Percentiles rank a stretch among this genome's conserved stretches.
Conservation (phyloP, 2,797 vertebrate genomes). For the Borostomias antarcticus region DNA sequence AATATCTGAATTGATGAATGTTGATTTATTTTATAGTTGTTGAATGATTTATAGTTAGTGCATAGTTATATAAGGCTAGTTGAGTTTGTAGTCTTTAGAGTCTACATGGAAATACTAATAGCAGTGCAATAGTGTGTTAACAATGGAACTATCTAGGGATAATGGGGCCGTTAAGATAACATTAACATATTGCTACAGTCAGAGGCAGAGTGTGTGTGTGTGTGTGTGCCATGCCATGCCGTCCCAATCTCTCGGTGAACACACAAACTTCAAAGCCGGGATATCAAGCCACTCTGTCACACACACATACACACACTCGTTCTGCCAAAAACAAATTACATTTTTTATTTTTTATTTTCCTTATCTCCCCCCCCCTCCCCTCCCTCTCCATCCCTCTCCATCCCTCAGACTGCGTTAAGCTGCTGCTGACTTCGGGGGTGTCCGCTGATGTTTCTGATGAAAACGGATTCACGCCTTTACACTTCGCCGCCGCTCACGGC, state of each 20-base stretch:
- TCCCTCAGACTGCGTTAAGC: slow-evolving; percentile 88
- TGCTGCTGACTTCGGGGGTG: slow-evolving; percentile 91
- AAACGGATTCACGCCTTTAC: slow-evolving; percentile 92
- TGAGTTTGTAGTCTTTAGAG: too few species aligned
- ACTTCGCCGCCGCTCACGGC: slow-evolving; percentile 87
- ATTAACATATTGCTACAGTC: too few species aligned
- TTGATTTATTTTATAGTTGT: background rate
- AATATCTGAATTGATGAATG: background rate
- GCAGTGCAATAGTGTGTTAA: too few species aligned
- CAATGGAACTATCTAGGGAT: too few species aligned
- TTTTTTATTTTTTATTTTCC: background rate
- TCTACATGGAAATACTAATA: too few species aligned
- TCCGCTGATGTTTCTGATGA: slow-evolving; percentile 85
- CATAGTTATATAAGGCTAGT: too few species aligned
- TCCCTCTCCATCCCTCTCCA: background rate
- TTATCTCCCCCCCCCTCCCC: background rate
- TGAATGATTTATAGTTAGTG: too few species aligned
- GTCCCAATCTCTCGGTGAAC: slow-evolving; percentile 3
- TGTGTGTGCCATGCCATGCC: too few species aligned
- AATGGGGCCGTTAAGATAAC: too few species aligned
- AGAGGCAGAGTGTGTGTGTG: too few species aligned
- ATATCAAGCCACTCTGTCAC: slow-evolving; percentile 36
- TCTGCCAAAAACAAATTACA: too few species aligned
- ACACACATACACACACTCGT: too few species aligned
- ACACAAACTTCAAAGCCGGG: slow-evolving; percentile 11